A percentile compares a stretch with the other conserved stretches of the same genome.
Evolutionary conservation across 2,797 vertebrate genomes (phyloP).

Genomic region (Hydrophis major): DNA sequence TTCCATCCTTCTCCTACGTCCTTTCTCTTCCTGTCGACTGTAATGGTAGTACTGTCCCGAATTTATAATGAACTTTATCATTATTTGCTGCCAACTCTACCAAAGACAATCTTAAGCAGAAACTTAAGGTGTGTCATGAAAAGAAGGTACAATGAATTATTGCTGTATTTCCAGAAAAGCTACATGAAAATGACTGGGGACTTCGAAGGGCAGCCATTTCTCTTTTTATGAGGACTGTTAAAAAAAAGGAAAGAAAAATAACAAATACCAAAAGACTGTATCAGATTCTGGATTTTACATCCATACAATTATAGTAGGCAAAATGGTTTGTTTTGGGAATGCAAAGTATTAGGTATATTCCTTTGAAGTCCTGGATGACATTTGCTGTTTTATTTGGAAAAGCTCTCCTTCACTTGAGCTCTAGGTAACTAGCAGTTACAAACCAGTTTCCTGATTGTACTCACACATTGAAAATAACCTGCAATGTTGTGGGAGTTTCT

Average conservation of each 20-base stretch:
- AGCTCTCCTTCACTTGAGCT: constrained; percentile 19
- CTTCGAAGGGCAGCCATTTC: background rate
- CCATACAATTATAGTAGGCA: background rate
- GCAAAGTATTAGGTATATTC: constrained; percentile 15
- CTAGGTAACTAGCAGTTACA: background rate
- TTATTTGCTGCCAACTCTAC: background rate
- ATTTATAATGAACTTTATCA: background rate
- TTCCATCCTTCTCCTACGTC: background rate
- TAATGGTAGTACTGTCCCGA: background rate
- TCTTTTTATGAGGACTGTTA: background rate
- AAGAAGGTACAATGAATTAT: background rate
- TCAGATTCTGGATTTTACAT: background rate
- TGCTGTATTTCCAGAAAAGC: background rate
- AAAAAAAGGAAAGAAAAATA: background rate
- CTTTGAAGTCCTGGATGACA: constrained; percentile 2
- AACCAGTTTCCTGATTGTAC: background rate
- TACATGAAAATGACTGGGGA: background rate
- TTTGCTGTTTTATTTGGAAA: constrained; percentile 3
- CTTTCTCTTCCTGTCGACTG: background rate
- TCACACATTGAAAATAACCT: background rate
- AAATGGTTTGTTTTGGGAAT: constrained; percentile 1
- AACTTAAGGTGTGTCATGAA: background rate
- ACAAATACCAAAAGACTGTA: background rate
- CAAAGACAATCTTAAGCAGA: background rate
- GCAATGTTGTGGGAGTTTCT: background rate